Evolutionary conservation across 2,797 vertebrate species (phyloP), one percentile per base, ranked within the genome.

Genomic region (Acomys russatus): DNA sequence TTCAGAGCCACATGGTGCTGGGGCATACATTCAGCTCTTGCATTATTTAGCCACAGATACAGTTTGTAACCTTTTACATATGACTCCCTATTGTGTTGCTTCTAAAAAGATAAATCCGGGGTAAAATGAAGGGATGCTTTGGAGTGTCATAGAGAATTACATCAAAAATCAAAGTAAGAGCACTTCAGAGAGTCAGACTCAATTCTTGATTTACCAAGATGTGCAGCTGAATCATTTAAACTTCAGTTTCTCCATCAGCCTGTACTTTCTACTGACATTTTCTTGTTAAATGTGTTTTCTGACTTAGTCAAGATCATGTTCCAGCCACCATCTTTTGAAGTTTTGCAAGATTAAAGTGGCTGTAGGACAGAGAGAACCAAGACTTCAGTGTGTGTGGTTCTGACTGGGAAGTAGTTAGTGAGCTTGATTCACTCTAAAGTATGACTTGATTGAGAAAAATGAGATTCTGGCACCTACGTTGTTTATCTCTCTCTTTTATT

Each of bases 401-500:
- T 94, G 90, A 56, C 78, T 90, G 44, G 64, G 91, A 95, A 91
- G 86, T 49, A 71, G 68, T 90, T 76, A 79, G 33, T 70, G 18
- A 97, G 61, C 66, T 77, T 79, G 70, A 92, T 88, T 95, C 63
- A 56, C 86, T 80, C 23, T 63, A 70, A 74, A 77, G 56, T 93
- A 78, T 22, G 88, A 77, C 63, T 18, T 98, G 93, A 91, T 74
- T 97, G 92, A 97, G 95, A 98, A 84, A 97, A 97, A 98, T 96
- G 82, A 94, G 93, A 30, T 9, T 96, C 85, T 95, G 92, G 70
- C 68, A 92, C 68, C 85, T 25, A 51, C 68, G 78, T 94, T 70
- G 17, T 97, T 98, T 96, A 94, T 98, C 74, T 96, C 73, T 92
- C 35, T 78, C 96, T 96, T 66, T 97, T 96, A 96, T 96, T 97